These are phyloP conservation scores for Struthidea cinerea DNA, from an alignment of 2,113 vertebrate species.

Conservation along the genomic window DNA sequence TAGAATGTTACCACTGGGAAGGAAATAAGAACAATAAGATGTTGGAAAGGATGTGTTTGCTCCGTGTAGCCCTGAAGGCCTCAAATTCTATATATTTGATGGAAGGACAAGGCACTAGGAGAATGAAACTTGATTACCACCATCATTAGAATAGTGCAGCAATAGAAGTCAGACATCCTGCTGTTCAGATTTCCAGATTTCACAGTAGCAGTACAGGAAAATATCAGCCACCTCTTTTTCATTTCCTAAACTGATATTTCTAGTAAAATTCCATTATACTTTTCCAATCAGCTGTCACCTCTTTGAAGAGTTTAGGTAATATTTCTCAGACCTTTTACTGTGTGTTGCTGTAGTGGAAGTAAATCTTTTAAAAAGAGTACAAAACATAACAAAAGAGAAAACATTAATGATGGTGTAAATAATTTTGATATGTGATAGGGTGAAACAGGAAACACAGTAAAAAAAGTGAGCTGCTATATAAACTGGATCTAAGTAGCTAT, in stretches of 20 bases:
- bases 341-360: background rate
- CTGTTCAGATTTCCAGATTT: background rate
- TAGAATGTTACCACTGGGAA: background rate
- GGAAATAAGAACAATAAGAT: background rate
- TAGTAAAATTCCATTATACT: background rate
- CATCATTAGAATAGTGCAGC: background rate
- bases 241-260: background rate
- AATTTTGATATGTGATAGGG: background rate
- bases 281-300: background rate
- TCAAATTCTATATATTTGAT: background rate
- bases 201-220: background rate
- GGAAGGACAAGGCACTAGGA: background rate
- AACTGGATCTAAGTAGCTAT: slow-evolving; percentile 27
- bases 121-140: background rate
- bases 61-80: background rate
- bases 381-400: slow-evolving; percentile 11
- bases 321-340: background rate
- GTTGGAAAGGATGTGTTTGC: background rate
- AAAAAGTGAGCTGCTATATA: slow-evolving; percentile 3
- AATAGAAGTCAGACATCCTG: background rate
- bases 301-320: background rate
- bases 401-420: slow-evolving; percentile 29
- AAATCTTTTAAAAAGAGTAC: background rate
- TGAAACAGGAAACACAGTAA: slow-evolving; percentile 1
- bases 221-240: background rate